Conservation (phyloP, 2,888 invertebrate species). For the Aphidius colemani region DNA sequence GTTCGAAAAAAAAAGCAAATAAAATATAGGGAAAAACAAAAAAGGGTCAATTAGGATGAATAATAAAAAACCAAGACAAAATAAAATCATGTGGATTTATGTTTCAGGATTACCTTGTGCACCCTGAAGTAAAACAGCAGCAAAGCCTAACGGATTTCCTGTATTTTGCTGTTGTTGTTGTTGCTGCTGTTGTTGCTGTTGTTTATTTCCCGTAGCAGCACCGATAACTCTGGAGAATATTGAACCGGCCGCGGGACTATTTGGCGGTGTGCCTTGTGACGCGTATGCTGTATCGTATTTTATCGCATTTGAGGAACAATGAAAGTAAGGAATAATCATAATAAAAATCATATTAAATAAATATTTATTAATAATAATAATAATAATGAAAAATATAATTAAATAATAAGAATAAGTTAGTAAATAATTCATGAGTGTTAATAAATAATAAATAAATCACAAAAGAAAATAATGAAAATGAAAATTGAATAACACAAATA, state of each 20-base stretch:
- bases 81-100: background rate
- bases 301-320: conserved; percentile 4
- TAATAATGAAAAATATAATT: too few relatives aligned
- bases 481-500: too few relatives aligned
- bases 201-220: conserved; percentile 47
- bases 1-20: background rate
- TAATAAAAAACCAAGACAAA: background rate
- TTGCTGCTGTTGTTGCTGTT: conserved; percentile 32
- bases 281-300: conserved; percentile 42
- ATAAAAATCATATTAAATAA: conserved; percentile 2
- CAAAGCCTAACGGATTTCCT: conserved; percentile 54
- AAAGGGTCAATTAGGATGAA: conserved; percentile 6
- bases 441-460: too few relatives aligned
- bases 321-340: conserved; percentile 7
- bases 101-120: conserved; percentile 57
- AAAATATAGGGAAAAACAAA: conserved; percentile 7
- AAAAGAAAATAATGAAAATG: too few relatives aligned
- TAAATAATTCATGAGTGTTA: too few relatives aligned
- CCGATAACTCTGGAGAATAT: conserved; percentile 54
- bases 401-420: too few relatives aligned
- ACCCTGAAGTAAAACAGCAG: conserved; percentile 60
- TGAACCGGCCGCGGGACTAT: conserved; percentile 52
- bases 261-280: conserved; percentile 56
- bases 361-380: too few relatives aligned
- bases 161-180: too few relatives aligned